Evolutionary conservation across 2,797 vertebrate species (phyloP).

Genomic region (Neosalanx taihuensis): DNA sequence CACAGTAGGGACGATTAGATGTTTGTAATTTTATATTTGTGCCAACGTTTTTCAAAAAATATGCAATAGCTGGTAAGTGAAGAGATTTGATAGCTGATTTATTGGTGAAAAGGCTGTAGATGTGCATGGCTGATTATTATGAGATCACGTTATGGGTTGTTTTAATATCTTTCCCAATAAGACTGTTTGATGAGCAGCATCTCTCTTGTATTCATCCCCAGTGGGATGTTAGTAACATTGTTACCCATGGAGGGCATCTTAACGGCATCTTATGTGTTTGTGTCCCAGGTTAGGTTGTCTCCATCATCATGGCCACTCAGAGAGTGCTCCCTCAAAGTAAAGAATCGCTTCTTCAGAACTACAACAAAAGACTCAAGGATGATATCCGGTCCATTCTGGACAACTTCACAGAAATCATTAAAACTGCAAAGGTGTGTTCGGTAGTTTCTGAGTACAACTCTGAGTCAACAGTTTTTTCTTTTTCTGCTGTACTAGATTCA

Average conservation of each 20-base stretch:
- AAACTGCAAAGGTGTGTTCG: constrained; percentile 85
- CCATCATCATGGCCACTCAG: constrained; percentile 79
- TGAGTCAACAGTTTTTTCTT: neutral
- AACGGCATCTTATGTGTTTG: neutral
- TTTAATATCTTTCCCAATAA: neutral
- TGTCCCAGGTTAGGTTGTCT: constrained; percentile 2
- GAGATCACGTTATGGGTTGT: neutral
- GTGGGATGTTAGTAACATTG: neutral
- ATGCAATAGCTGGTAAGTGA: constrained; percentile 34
- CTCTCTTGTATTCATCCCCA: neutral
- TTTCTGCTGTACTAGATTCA: too few relatives aligned
- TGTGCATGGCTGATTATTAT: neutral
- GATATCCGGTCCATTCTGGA: constrained; percentile 93
- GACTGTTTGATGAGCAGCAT: neutral
- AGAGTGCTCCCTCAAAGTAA: constrained; percentile 92
- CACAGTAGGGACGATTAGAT: neutral
- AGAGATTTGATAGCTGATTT: neutral
- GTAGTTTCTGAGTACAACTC: neutral
- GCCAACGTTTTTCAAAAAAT: constrained; percentile 10
- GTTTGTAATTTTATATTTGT: neutral
- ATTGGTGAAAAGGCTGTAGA: neutral
- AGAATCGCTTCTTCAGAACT: constrained; percentile 92
- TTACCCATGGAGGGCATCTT: neutral
- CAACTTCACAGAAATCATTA: constrained; percentile 96
- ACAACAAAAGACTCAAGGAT: constrained; percentile 97